Base-by-base conservation (phyloP, 2,797 vertebrate genomes). In the Enteromius argenteus region DNA sequence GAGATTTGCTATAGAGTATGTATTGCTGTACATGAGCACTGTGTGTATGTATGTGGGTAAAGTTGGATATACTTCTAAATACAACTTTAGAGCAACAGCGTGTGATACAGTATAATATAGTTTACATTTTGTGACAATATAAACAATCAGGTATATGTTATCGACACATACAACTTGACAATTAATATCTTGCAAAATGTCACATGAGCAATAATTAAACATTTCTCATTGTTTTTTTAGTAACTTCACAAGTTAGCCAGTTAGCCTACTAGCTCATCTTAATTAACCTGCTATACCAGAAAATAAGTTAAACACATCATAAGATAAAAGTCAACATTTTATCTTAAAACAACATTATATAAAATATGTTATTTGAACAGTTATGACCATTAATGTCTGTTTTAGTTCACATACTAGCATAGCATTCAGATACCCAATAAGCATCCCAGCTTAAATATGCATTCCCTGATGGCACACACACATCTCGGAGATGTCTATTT, bases 321-420 rank as follows among this genome's bases (percentile, higher is more conserved):
- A 42, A 44, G 42, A 1, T n/a, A 56, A 56, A 56, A 56, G 21
- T 58, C 23, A 4, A 19, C 2, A 8, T 53, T 53, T 53, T 21
- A 8, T 53, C 17, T 53, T 8, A 53, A 35, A 76, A 76, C 37
- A 21, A 17, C 21, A 58, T 58, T 21, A 32, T 15, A 64, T 15
- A 64, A 64, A 4, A 58, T 56, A 23, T 27, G 13, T 39, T 4
- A 4, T 37, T 58, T 76, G 11, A 39, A 58, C 37, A 68, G 4
- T 2, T 23, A 23, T 23, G 21, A 32, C 32, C 21, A 58, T 37
- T 58, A 27, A 15, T 23, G 21, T 76, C 30, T 35, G 46, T 73
- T 73, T 74, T 74, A 74, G 30, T 35, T 73, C 13, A 35, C 27
- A 71, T 27, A 15, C n/a, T 39, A 71, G 68, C 39, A 46, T 19